Conservation (phyloP, 1,140 invertebrate genomes). For the Ceratoteleas bidentatus region DNA sequence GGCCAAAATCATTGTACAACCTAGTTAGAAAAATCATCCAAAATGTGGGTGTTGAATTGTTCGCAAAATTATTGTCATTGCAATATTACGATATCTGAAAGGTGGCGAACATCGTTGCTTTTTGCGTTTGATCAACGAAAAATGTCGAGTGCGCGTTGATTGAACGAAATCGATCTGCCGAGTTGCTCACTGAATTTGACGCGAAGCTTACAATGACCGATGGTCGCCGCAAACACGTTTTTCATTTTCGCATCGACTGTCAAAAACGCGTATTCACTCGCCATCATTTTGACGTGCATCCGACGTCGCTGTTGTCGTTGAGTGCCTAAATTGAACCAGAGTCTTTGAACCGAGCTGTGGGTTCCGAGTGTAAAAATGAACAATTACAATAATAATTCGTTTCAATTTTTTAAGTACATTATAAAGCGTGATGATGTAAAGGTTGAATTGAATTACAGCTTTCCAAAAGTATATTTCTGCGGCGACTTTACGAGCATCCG, state of each 20-base stretch:
- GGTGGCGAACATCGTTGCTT: no score
- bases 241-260: slow-evolving; percentile 26
- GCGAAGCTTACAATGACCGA: no score
- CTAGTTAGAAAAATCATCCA: slow-evolving; percentile 31
- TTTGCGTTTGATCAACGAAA: no score
- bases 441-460: slow-evolving; percentile 41
- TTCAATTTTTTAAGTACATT: slow-evolving; percentile 33
- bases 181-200: no score
- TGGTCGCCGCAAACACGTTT: slow-evolving; percentile 4
- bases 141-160: no score
- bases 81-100: background rate
- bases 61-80: slow-evolving; percentile 14
- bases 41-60: slow-evolving; percentile 7
- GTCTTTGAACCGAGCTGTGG: slow-evolving; percentile 35
- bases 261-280: slow-evolving; percentile 12
- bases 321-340: slow-evolving; percentile 55
- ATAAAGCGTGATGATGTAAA: slow-evolving; percentile 32
- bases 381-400: slow-evolving; percentile 19
- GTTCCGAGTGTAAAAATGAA: slow-evolving; percentile 40
- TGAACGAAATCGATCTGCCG: no score
- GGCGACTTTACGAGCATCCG: background rate
- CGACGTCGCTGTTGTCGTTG: slow-evolving; percentile 43
- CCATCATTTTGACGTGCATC: slow-evolving; percentile 16
- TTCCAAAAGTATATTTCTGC: slow-evolving; percentile 29
- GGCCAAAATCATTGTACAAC: slow-evolving; percentile 27